A percentile compares a stretch with the other conserved stretches of the same genome.
Conservation (phyloP, 2,797 vertebrate genomes). For the Typhlichthys eigenmanni region DNA sequence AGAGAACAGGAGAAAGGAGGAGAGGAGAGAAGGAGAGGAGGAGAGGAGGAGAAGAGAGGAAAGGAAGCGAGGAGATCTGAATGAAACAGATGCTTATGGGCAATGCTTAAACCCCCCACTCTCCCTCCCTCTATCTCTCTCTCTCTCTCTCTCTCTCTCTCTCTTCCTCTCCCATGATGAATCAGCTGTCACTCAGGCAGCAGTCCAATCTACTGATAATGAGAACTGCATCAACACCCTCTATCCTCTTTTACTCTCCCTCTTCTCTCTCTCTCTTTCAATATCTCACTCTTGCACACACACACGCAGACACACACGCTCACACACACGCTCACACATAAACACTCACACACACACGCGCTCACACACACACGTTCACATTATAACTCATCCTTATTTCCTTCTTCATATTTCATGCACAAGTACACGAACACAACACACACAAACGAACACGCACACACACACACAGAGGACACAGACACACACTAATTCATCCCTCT, state of each 20-base stretch:
- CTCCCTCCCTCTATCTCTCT: conserved; percentile 48
- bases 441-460: conserved; percentile 14
- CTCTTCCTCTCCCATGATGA: conserved; percentile 86
- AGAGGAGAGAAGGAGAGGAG: conserved; percentile 10
- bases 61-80: conserved; percentile 54
- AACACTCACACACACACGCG: conserved; percentile 4
- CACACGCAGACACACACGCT: conserved; percentile 7
- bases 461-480: conserved; percentile 15
- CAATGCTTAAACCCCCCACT: conserved; percentile 48
- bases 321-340: conserved; percentile 20
- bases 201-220: conserved; percentile 95
- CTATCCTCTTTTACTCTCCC: conserved; percentile 48
- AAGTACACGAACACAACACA: conserved; percentile 20
- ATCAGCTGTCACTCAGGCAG: conserved; percentile 92
- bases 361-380: conserved; percentile 33
- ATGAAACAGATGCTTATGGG: conserved; percentile 79
- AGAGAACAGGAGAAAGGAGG: conserved; percentile 15
- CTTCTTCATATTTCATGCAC: conserved; percentile 43
- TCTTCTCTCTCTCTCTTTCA: conserved; percentile 44
- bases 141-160: conserved; percentile 63
- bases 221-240: conserved; percentile 86
- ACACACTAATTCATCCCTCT: conserved; percentile 54
- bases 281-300: conserved; percentile 27
- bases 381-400: conserved; percentile 11
- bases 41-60: conserved; percentile 3